These are phyloP conservation scores for Smittia aterrima DNA, from an alignment of 2,888 invertebrate species.

Conservation along the genomic window DNA sequence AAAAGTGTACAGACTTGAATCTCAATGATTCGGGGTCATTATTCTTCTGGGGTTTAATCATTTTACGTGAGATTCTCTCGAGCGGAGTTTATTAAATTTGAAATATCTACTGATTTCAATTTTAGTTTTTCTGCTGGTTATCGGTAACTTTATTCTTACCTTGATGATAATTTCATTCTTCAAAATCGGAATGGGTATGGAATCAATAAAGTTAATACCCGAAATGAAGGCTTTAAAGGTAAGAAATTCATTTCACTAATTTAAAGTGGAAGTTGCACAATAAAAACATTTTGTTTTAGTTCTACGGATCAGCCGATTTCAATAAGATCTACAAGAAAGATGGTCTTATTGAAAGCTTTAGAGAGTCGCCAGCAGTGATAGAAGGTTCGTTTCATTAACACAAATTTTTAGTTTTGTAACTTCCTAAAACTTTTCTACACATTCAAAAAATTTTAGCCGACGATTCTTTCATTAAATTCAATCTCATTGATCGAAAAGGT, in stretches of 20 bases:
- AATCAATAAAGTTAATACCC: constrained; percentile 77
- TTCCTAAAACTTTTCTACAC: not conserved
- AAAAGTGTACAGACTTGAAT: not conserved
- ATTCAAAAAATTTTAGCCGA: constrained; percentile 10
- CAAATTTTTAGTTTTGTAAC: not conserved
- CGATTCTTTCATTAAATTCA: constrained; percentile 6
- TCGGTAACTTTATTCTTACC: constrained; percentile 77
- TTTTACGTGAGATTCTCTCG: too few relatives aligned
- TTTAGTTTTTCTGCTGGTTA: constrained; percentile 69
- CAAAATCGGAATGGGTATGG: constrained; percentile 77
- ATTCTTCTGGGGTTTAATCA: constrained; percentile 76
- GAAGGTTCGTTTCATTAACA: constrained; percentile 47
- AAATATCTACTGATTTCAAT: too few relatives aligned
- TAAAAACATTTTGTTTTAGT: too few relatives aligned
- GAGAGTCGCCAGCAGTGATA: constrained; percentile 58
- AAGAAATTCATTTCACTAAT: too few relatives aligned
- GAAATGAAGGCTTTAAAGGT: constrained; percentile 69
- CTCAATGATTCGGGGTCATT: constrained; percentile 54
- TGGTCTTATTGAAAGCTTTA: constrained; percentile 63
- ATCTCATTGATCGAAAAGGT: constrained; percentile 47
- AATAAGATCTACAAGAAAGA: constrained; percentile 74
- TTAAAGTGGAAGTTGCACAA: too few relatives aligned
- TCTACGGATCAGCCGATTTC: constrained; percentile 73
- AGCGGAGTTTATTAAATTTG: too few relatives aligned
- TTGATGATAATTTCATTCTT: constrained; percentile 78